Conservation (phyloP, 2,888 invertebrate genomes). For the Heliconius erato region DNA sequence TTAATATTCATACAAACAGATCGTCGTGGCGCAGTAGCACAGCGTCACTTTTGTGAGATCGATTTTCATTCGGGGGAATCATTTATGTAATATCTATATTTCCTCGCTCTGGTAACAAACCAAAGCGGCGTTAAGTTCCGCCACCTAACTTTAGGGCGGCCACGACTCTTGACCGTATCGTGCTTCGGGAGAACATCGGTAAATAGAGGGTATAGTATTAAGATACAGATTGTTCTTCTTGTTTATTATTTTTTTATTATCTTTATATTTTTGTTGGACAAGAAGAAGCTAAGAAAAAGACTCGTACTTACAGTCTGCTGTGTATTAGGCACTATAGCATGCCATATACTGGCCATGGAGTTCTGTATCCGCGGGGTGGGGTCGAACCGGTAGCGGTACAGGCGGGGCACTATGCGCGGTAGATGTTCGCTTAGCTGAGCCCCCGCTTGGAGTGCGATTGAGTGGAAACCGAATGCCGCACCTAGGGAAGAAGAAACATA, state of each 20-base stretch:
- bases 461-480: conserved; percentile 96
- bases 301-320: conserved; percentile 90
- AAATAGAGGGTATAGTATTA: too few species aligned
- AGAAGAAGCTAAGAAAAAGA: not conserved
- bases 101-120: not conserved
- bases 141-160: too few species aligned
- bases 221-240: too few species aligned
- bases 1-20: not conserved
- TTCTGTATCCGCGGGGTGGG: conserved; percentile 96
- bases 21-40: not conserved
- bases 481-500: conserved; percentile 78
- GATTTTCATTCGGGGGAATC: not conserved
- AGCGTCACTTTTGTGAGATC: too few species aligned
- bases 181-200: too few species aligned
- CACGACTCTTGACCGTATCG: too few species aligned
- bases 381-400: conserved; percentile 96
- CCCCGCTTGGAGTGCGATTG: conserved; percentile 93
- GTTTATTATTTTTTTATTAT: too few species aligned
- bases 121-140: too few species aligned
- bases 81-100: not conserved
- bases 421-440: conserved; percentile 93
- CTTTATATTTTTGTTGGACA: too few species aligned
- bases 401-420: conserved; percentile 93
- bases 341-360: conserved; percentile 98
- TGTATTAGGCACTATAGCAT: conserved; percentile 93